A percentile compares a stretch with the other conserved stretches of the same genome.
Evolutionary conservation across 2,888 invertebrate genomes (phyloP).

Genomic region (Campoletis raptor): DNA sequence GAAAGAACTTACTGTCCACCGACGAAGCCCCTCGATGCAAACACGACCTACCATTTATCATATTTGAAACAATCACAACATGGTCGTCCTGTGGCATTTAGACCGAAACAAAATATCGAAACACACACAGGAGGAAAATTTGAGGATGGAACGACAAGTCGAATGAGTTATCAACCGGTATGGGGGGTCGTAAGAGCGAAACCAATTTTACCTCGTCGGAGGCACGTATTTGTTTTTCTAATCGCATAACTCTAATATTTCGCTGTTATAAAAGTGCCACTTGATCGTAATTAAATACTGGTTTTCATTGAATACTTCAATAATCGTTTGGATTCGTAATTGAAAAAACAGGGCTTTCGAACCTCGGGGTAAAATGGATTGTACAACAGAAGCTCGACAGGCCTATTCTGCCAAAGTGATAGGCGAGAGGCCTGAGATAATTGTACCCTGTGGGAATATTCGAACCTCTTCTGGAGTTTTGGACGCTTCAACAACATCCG

Average conservation of each 20-base stretch:
- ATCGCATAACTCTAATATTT: neutral
- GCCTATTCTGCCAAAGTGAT: slow-evolving; percentile 78
- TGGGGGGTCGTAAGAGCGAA: slow-evolving; percentile 76
- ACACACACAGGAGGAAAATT: slow-evolving; percentile 75
- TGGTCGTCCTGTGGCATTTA: slow-evolving; percentile 73
- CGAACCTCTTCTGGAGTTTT: slow-evolving; percentile 75
- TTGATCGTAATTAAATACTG: neutral
- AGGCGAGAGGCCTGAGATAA: slow-evolving; percentile 74
- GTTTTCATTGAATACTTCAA: neutral
- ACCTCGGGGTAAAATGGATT: slow-evolving; percentile 79
- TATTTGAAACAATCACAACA: slow-evolving; percentile 73
- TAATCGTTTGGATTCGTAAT: neutral
- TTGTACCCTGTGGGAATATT: slow-evolving; percentile 80
- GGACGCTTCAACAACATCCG: slow-evolving; percentile 78
- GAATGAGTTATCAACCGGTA: slow-evolving; percentile 78
- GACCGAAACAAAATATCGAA: slow-evolving; percentile 74
- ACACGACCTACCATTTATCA: slow-evolving; percentile 80
- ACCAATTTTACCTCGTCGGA: slow-evolving; percentile 78
- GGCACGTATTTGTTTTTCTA: slow-evolving; percentile 70
- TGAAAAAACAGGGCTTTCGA: slow-evolving; percentile 72
- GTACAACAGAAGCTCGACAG: slow-evolving; percentile 79
- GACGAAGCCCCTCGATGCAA: slow-evolving; percentile 75
- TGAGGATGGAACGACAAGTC: slow-evolving; percentile 78
- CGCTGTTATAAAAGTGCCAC: neutral
- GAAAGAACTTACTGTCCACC: slow-evolving; percentile 76